Evolutionary conservation across 2,113 vertebrate species (phyloP), one percentile per base, ranked within the genome.

Genomic region (Periophthalmodon schlosseri): DNA sequence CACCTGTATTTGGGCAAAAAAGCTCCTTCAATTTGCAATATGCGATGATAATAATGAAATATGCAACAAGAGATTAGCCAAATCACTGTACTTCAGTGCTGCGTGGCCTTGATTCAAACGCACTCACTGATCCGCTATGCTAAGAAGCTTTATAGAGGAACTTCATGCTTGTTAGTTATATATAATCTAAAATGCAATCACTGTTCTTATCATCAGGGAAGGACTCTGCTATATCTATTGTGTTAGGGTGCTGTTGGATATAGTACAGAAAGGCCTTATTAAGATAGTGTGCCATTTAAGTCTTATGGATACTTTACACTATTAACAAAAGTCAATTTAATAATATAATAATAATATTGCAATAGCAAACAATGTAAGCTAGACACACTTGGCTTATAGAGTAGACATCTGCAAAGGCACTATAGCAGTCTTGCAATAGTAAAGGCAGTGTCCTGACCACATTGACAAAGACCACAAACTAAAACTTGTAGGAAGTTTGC

Each of bases 111-210:
- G 74, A 94, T 94, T 92, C 92, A 91, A 94, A 93, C 93, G 76
- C 87, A 87, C 84, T 72, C 89, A 88, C 91, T 93, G 92, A 94
- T 93, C 90, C 86, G 82, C 84, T 89, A 84, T 89, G 84, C 91
- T 94, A 94, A 94, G 92, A 92, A 92, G 93, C 93, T 94, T 94
- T 93, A 91, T 92, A 84, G 68, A 82, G 87, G 86, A 91, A 91
- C 86, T 91, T 93, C 91, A 94, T 88, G 94, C 87, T 90, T 93
- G 90, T 94, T 93, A 92, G 91, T 91, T 91, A 89, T 91, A 92
- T 90, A 91, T 91, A 90, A 93, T 93, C 92, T 90, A 87, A 92
- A 93, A 91, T 88, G 81, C 85, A 90, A 89, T 92, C 91, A 84
- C 82, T 84, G 89, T 87, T 91, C 86, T 93, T 88, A 93, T 93